Evolutionary conservation across 1,140 invertebrate genomes (phyloP).

Genomic region (Rhopalosiphum maidis): DNA sequence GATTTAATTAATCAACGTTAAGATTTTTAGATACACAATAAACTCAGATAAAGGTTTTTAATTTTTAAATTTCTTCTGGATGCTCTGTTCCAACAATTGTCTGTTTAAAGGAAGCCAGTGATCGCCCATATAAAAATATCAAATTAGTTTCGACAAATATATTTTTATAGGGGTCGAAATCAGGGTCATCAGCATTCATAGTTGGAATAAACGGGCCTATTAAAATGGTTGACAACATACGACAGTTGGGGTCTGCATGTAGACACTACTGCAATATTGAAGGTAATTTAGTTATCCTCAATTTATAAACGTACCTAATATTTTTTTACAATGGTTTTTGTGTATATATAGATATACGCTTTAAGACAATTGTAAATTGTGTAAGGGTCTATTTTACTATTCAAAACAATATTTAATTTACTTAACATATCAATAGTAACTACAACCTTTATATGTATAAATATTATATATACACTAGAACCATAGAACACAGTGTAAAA

Average conservation of each 20-base stretch:
- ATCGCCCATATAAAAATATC: conserved; percentile 39
- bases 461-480: not conserved
- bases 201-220: conserved; percentile 41
- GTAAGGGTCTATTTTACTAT: not conserved
- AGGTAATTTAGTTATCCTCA: conserved; percentile 49
- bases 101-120: not conserved
- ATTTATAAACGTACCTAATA: conserved; percentile 47
- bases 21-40: not conserved
- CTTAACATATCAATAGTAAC: not conserved
- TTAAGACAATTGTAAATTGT: not conserved
- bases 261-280: conserved; percentile 17
- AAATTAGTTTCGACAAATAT: conserved; percentile 27
- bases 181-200: conserved; percentile 48
- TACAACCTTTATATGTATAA: not conserved
- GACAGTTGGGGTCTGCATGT: conserved; percentile 10
- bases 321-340: conserved; percentile 6
- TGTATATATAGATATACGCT: not conserved
- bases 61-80: conserved; percentile 15
- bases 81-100: not conserved
- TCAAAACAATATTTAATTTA: not conserved
- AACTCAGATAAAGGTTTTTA: not conserved
- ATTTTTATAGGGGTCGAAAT: conserved; percentile 52
- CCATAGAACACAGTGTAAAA: not conserved
- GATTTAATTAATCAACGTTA: not conserved
- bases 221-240: conserved; percentile 33